phyloP scores from a whole-genome alignment of 2,797 vertebrate species.

The Thaleichthys pacificus region DNA sequence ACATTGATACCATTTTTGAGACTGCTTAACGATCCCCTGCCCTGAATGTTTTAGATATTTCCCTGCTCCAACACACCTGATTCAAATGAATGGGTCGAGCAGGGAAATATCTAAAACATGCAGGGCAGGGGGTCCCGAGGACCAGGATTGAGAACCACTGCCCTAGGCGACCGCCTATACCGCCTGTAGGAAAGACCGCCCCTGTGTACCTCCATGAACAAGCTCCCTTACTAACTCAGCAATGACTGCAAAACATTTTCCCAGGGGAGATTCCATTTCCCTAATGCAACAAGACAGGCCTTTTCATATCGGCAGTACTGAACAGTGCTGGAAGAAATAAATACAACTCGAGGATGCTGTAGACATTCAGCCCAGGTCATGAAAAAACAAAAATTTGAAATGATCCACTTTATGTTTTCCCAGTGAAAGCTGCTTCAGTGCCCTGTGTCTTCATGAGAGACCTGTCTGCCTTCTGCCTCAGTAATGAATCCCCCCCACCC shows the following conservation, averaged over 20 bases:
- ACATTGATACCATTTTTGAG: too few relatives aligned
- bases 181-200: too few relatives aligned
- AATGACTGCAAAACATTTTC: background rate
- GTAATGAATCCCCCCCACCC: background rate
- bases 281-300: background rate
- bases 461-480: too few relatives aligned
- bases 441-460: background rate
- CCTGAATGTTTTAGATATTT: too few relatives aligned
- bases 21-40: too few relatives aligned
- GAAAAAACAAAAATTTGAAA: background rate
- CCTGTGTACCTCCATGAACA: background rate
- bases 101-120: too few relatives aligned
- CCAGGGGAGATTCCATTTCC: background rate
- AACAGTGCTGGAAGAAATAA: background rate
- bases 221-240: background rate
- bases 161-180: too few relatives aligned
- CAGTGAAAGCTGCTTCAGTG: background rate
- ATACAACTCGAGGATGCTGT: background rate
- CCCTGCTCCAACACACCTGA: too few relatives aligned
- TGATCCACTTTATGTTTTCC: background rate
- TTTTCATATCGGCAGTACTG: background rate
- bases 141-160: too few relatives aligned
- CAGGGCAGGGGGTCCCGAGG: too few relatives aligned
- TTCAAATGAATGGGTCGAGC: too few relatives aligned
- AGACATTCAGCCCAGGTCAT: background rate